Conservation (phyloP, 2,888 invertebrate species). For the Meloe dianella region DNA sequence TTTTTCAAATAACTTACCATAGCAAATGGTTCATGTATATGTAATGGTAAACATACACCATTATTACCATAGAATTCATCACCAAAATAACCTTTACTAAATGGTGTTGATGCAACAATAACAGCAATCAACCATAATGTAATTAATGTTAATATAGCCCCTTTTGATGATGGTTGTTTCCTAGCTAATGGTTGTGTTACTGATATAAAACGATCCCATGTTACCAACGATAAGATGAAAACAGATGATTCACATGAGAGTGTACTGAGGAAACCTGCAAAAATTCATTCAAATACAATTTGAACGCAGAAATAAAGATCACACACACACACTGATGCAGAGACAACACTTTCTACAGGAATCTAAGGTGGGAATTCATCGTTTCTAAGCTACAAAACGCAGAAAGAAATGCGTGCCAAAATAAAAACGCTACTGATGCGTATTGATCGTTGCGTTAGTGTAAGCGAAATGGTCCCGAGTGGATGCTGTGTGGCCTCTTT, state of each 20-base stretch:
- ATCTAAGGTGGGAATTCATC: too few species aligned
- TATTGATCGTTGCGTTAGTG: too few species aligned
- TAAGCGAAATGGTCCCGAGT: too few species aligned
- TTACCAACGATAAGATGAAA: slow-evolving; percentile 65
- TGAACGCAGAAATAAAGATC: too few species aligned
- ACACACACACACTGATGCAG: not conserved
- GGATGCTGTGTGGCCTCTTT: too few species aligned
- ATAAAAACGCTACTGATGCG: too few species aligned
- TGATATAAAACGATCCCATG: slow-evolving; percentile 67
- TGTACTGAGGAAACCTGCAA: slow-evolving; percentile 65
- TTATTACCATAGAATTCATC: slow-evolving; percentile 66
- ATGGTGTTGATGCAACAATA: slow-evolving; percentile 60
- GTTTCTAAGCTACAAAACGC: too few species aligned
- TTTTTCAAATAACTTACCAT: slow-evolving; percentile 56
- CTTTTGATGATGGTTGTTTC: slow-evolving; percentile 57
- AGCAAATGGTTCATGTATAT: slow-evolving; percentile 68
- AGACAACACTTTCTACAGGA: too few species aligned
- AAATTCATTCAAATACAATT: not conserved
- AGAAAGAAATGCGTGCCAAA: too few species aligned
- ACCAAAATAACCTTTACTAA: slow-evolving; percentile 63
- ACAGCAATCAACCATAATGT: slow-evolving; percentile 63
- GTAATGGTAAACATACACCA: slow-evolving; percentile 66
- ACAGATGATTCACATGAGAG: slow-evolving; percentile 69
- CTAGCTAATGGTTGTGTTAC: slow-evolving; percentile 64
- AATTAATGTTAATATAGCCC: slow-evolving; percentile 60